Percentiles rank a stretch among this genome's conserved stretches.
These are phyloP conservation scores for Sander vitreus DNA, from an alignment of 2,113 vertebrate species.

Conservation along the genomic window DNA sequence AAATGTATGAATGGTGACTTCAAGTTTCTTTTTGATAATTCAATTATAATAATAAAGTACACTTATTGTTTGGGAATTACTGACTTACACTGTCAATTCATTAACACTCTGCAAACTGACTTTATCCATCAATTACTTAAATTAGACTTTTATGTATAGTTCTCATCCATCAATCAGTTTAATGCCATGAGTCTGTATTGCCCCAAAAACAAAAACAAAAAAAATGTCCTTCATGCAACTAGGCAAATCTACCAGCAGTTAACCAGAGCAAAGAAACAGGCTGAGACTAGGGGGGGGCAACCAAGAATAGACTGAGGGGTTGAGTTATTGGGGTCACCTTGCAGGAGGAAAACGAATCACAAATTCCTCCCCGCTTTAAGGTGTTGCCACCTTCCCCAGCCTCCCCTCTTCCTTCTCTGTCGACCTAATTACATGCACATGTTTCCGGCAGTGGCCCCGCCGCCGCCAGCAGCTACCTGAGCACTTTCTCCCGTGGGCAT, in stretches of 20 bases:
- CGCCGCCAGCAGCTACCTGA: constrained; percentile 78
- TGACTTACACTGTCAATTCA: not conserved
- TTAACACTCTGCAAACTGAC: not conserved
- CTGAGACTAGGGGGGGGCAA: constrained; percentile 75
- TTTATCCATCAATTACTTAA: not conserved
- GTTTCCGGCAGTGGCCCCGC: constrained; percentile 78
- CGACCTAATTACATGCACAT: constrained; percentile 87
- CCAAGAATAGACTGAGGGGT: constrained; percentile 85
- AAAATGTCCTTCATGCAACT: constrained; percentile 58
- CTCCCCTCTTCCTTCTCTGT: constrained; percentile 84
- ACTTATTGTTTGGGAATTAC: not conserved
- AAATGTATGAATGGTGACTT: not conserved
- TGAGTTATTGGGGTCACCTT: constrained; percentile 90
- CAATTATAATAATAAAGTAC: not conserved
- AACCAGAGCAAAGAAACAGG: constrained; percentile 80
- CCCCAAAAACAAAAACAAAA: constrained; percentile 60
- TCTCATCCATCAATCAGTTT: not conserved
- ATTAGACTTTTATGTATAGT: not conserved
- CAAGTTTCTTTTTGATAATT: not conserved
- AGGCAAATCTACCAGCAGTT: constrained; percentile 69
- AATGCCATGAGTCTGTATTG: not conserved
- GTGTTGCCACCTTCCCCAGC: constrained; percentile 80
- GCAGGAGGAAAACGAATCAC: constrained; percentile 83
- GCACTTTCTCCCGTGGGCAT: constrained; percentile 82
- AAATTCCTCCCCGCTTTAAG: constrained; percentile 82